These are phyloP conservation scores for Micromys minutus DNA, from an alignment of 2,113 vertebrate species.

Conservation along the genomic window DNA sequence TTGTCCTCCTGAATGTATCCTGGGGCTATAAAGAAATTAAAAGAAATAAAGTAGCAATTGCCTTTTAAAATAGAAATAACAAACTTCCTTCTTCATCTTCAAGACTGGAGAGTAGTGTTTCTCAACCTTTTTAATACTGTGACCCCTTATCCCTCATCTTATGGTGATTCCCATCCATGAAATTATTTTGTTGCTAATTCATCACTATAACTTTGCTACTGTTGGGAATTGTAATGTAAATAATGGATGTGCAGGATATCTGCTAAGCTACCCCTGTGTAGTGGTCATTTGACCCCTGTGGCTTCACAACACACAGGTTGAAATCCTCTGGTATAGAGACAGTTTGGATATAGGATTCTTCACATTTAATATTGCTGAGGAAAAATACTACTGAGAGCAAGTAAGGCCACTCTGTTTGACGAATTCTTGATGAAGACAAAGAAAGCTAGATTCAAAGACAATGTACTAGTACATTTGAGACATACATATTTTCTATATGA, in stretches of 20 bases:
- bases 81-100: not conserved
- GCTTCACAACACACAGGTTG: not conserved
- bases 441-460: not conserved
- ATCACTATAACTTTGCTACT: not conserved
- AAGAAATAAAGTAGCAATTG: not conserved
- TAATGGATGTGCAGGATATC: not conserved
- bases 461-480: constrained; percentile 30
- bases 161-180: not conserved
- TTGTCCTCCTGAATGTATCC: constrained; percentile 25
- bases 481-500: not conserved
- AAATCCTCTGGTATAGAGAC: not conserved
- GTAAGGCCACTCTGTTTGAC: not conserved
- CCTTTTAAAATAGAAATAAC: constrained; percentile 40
- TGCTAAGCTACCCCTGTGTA: not conserved
- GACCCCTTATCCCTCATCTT: not conserved
- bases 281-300: not conserved
- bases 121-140: not conserved
- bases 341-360: not conserved
- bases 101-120: not conserved
- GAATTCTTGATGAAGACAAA: constrained; percentile 26
- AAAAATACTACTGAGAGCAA: not conserved
- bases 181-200: not conserved
- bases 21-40: not conserved
- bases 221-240: not conserved
- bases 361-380: not conserved